These are phyloP conservation scores for Oreochromis niloticus DNA, from an alignment of 2,113 vertebrate genomes.

Conservation along the genomic window DNA sequence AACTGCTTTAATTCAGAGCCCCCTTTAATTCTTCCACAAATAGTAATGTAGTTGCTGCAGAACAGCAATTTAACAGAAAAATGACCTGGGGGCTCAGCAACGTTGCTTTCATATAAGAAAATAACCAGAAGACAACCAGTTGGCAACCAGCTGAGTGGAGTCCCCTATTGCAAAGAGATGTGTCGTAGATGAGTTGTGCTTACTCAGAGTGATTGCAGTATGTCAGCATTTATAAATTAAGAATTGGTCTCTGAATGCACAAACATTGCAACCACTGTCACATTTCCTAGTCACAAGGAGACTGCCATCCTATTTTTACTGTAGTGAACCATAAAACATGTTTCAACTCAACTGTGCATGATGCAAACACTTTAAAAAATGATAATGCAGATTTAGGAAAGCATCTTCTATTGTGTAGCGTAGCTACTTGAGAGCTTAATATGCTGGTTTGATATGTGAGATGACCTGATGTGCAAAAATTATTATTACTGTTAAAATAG, in stretches of 20 bases:
- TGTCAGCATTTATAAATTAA: rapidly evolving
- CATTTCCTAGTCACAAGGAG: background rate
- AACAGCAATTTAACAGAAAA: background rate
- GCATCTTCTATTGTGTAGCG: background rate
- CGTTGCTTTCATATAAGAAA: background rate
- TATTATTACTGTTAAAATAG: too few species aligned
- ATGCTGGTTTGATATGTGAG: too few species aligned
- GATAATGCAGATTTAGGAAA: rapidly evolving
- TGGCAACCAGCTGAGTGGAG: background rate
- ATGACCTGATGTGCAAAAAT: too few species aligned
- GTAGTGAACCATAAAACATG: background rate
- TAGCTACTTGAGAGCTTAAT: background rate
- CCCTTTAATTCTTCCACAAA: background rate
- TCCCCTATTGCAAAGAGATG: background rate
- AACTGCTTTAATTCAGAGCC: background rate
- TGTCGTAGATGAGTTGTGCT: background rate
- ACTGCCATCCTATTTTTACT: background rate
- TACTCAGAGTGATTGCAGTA: background rate
- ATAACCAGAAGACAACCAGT: background rate
- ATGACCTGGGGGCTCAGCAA: background rate
- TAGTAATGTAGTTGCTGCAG: background rate
- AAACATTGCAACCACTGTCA: background rate
- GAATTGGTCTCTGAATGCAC: background rate
- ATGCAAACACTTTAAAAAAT: background rate
- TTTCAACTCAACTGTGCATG: background rate